phyloP scores from a whole-genome alignment of 2,113 vertebrate species.

The Corapipo altera region DNA sequence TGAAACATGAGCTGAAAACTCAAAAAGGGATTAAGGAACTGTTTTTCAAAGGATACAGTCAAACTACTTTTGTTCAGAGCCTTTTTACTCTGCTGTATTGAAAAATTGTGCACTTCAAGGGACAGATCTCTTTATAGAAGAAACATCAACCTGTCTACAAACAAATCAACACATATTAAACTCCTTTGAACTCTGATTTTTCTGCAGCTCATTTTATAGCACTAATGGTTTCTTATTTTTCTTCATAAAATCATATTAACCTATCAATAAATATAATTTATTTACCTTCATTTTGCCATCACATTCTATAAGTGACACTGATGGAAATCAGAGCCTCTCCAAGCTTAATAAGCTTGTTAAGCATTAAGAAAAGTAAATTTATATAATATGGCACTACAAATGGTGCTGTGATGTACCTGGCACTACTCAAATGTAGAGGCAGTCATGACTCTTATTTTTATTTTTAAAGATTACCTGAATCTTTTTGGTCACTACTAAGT shows the following conservation, averaged over 20 bases:
- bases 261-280: background rate
- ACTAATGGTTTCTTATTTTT: background rate
- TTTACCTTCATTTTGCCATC: background rate
- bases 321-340: background rate
- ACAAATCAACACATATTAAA: background rate
- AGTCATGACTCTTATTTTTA: background rate
- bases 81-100: background rate
- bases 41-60: background rate
- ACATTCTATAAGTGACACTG: background rate
- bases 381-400: background rate
- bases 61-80: background rate
- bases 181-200: background rate
- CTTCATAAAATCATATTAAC: background rate
- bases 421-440: background rate
- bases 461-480: background rate
- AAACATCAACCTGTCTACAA: background rate
- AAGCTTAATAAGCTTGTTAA: background rate
- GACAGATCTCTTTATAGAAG: background rate
- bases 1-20: slow-evolving; percentile 42
- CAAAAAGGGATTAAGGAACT: slow-evolving; percentile 16
- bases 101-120: background rate
- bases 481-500: background rate
- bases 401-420: background rate
- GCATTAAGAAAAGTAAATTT: background rate
- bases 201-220: background rate